Percentiles rank a stretch among this genome's conserved stretches.
phyloP scores from a whole-genome alignment of 2,113 vertebrate species.

The Perca schrenkii region DNA sequence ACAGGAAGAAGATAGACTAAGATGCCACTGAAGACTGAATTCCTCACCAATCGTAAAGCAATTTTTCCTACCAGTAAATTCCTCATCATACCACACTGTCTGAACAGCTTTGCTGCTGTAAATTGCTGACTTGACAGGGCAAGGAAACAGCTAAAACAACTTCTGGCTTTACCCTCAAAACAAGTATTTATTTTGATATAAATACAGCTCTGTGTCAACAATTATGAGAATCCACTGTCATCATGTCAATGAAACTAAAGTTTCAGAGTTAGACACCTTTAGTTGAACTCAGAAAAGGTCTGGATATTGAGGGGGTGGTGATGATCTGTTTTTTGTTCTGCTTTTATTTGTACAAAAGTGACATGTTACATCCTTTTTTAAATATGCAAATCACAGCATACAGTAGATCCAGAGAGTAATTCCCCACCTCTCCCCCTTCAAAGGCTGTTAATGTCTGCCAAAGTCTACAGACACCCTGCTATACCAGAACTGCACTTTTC shows the following conservation, averaged over 20 bases:
- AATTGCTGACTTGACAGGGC: conserved; percentile 25
- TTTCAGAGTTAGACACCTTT: background rate
- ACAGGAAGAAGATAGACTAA: conserved; percentile 14
- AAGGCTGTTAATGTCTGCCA: too few relatives aligned
- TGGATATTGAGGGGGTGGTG: too few relatives aligned
- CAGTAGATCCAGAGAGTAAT: too few relatives aligned
- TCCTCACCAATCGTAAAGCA: conserved; percentile 4
- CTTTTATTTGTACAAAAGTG: too few relatives aligned
- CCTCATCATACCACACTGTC: conserved; percentile 13
- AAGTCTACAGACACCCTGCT: background rate
- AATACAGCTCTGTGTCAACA: background rate
- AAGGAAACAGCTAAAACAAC: conserved; percentile 20
- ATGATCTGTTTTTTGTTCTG: too few relatives aligned
- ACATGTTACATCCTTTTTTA: too few relatives aligned
- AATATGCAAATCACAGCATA: too few relatives aligned
- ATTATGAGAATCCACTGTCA: background rate
- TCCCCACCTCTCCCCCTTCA: too few relatives aligned
- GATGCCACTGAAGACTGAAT: conserved; percentile 1
- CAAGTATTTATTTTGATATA: background rate
- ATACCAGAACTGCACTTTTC: background rate
- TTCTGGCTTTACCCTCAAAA: conserved; percentile 38
- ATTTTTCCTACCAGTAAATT: conserved; percentile 40
- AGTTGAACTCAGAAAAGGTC: background rate
- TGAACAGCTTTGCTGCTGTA: conserved; percentile 18
- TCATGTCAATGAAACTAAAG: background rate